Conservation (phyloP, 2,113 vertebrate species). For the Varanus salvator region DNA sequence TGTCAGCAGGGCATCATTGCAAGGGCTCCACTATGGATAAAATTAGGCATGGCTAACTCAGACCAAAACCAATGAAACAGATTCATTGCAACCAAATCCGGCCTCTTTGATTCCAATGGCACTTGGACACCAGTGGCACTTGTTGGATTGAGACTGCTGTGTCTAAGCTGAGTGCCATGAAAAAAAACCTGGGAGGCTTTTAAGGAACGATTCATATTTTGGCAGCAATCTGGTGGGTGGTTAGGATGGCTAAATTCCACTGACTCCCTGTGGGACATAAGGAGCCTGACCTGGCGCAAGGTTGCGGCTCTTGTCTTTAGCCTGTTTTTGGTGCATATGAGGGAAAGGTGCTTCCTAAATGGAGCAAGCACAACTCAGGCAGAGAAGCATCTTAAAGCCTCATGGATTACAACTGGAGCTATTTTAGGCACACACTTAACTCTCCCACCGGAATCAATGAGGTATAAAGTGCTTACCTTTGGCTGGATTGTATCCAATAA, state of each 20-base stretch:
- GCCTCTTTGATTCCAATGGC: not conserved
- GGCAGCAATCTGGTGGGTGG: not conserved
- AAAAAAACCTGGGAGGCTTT: not conserved
- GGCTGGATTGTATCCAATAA: slow-evolving; percentile 13
- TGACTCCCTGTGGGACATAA: not conserved
- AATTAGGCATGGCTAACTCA: not conserved
- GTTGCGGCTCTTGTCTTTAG: not conserved
- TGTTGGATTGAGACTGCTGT: not conserved
- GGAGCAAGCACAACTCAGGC: too few species aligned
- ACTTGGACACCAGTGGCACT: not conserved
- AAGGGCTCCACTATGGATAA: not conserved
- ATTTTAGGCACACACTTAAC: not conserved
- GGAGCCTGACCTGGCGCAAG: not conserved
- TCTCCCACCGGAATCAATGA: not conserved
- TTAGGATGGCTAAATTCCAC: not conserved
- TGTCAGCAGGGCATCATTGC: not conserved
- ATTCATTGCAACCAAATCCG: not conserved
- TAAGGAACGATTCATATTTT: not conserved
- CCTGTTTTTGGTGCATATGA: not conserved
- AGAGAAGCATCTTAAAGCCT: not conserved
- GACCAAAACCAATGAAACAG: not conserved
- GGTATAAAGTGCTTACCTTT: not conserved
- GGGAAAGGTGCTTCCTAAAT: not conserved
- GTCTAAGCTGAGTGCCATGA: not conserved
- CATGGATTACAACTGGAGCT: not conserved